These are phyloP conservation scores for Onychomys torridus DNA, from an alignment of 2,797 vertebrate species.

Conservation along the genomic window DNA sequence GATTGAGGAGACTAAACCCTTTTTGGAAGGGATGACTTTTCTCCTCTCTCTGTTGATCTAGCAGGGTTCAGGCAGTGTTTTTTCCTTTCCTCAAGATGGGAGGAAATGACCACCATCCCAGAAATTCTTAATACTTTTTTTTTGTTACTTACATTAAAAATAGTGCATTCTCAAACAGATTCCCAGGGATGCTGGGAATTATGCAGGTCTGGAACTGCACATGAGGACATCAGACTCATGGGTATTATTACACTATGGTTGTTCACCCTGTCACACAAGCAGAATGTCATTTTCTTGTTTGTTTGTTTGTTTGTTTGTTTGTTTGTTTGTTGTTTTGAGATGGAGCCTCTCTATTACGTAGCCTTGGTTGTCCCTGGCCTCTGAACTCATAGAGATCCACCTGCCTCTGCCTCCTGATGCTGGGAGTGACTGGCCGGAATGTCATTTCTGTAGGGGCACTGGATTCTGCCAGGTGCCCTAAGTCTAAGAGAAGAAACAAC, in stretches of 20 bases:
- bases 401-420: neutral
- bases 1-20: constrained; percentile 22
- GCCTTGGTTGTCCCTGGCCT: neutral
- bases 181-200: neutral
- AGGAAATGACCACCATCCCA: constrained; percentile 32
- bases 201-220: neutral
- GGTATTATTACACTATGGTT: neutral
- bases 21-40: neutral
- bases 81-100: neutral
- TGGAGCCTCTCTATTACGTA: neutral
- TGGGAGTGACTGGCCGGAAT: neutral
- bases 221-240: neutral
- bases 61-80: constrained; percentile 56
- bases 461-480: neutral
- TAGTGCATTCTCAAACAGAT: neutral
- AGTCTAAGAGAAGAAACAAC: neutral
- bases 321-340: neutral
- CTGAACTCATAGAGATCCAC: neutral
- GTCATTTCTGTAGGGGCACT: neutral
- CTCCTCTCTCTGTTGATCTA: neutral
- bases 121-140: constrained; percentile 64
- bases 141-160: neutral
- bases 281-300: neutral
- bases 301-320: neutral
- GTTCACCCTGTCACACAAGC: neutral